Evolutionary conservation across 2,113 vertebrate species (phyloP).

Genomic region (Chlorodrepanis virens): DNA sequence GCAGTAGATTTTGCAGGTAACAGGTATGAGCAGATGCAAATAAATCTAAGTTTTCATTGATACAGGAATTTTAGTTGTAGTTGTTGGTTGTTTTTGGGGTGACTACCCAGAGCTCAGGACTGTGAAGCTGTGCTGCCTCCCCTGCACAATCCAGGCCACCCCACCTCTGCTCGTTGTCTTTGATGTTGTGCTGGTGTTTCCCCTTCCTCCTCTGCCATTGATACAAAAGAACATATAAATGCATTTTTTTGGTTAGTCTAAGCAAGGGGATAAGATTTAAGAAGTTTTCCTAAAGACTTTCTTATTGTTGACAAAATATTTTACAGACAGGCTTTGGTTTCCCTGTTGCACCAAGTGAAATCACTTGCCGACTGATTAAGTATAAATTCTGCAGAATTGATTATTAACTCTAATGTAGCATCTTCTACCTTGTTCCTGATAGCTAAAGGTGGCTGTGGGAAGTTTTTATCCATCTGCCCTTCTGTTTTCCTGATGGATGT

Average conservation of each 20-base stretch:
- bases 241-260: neutral
- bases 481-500: constrained; percentile 41
- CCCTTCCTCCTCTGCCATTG: neutral
- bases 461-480: constrained; percentile 51
- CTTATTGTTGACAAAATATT: neutral
- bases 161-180: neutral
- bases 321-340: neutral
- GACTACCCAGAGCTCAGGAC: neutral
- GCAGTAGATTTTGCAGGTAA: neutral
- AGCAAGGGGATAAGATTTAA: neutral
- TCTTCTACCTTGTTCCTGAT: constrained; percentile 33
- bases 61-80: neutral
- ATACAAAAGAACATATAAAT: neutral
- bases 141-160: rapidly evolving
- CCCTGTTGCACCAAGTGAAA: neutral
- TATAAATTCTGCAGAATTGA: neutral
- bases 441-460: constrained; percentile 11
- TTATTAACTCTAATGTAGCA: constrained; percentile 32
- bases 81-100: neutral
- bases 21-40: neutral
- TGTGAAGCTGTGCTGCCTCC: neutral
- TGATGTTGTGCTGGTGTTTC: neutral
- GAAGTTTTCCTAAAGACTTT: neutral
- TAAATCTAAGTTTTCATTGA: neutral
- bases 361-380: constrained; percentile 48